phyloP scores from a whole-genome alignment of 2,797 vertebrate genomes.

The Propithecus deckenii region DNA sequence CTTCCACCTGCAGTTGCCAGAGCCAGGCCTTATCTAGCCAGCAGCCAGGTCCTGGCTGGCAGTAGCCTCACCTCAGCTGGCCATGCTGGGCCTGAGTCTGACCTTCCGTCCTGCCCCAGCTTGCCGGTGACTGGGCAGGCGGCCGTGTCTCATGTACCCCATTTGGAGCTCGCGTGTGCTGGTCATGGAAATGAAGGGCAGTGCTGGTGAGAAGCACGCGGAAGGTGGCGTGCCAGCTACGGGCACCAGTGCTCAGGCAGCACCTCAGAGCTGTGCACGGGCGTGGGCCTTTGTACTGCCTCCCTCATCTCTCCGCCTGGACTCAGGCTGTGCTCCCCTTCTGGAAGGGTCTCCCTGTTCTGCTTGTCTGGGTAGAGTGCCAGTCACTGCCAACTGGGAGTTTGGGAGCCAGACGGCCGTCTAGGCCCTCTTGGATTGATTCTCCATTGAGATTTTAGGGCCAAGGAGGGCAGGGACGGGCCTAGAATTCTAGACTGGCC shows the following conservation, averaged over 20 bases:
- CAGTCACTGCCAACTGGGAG: not conserved
- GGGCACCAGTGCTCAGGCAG: not conserved
- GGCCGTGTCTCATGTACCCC: not conserved
- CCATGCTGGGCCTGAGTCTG: not conserved
- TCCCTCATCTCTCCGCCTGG: too few relatives aligned
- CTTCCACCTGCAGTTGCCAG: too few relatives aligned
- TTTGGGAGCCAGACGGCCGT: not conserved
- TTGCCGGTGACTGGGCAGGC: not conserved
- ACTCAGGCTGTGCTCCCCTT: not conserved
- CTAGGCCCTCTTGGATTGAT: not conserved
- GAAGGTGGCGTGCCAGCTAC: fast-evolving
- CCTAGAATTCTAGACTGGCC: not conserved
- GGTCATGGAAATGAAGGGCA: not conserved
- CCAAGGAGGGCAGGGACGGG: not conserved
- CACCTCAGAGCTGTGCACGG: fast-evolving
- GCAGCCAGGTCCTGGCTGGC: not conserved
- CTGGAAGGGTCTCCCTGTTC: not conserved
- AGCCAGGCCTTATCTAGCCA: not conserved
- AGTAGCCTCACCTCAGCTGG: not conserved
- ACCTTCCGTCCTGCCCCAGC: not conserved
- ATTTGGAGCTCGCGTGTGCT: fast-evolving
- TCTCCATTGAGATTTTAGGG: not conserved
- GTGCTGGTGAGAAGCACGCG: not conserved
- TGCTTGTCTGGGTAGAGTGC: not conserved
- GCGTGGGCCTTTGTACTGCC: not conserved